Evolutionary conservation across 2,888 invertebrate genomes (phyloP).

Genomic region (Scaptomyza caliginosa): DNA sequence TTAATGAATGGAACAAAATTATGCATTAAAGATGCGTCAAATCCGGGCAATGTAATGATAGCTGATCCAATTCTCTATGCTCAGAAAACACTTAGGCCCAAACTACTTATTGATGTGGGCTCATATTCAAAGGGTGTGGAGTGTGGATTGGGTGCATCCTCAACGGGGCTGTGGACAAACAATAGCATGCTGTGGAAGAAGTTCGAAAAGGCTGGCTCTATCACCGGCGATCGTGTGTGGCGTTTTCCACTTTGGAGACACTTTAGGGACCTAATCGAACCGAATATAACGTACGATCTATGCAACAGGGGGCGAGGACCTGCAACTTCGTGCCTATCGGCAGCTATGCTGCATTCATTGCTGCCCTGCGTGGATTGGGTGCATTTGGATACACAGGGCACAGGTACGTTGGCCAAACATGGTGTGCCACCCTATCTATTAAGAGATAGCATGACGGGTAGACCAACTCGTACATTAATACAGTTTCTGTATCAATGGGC

Average conservation of each 20-base stretch:
- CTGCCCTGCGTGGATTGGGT: slow-evolving; percentile 87
- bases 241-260: slow-evolving; percentile 86
- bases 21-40: slow-evolving; percentile 85
- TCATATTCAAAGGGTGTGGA: slow-evolving; percentile 84
- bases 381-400: slow-evolving; percentile 90
- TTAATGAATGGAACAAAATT: slow-evolving; percentile 85
- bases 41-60: slow-evolving; percentile 90
- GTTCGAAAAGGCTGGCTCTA: slow-evolving; percentile 85
- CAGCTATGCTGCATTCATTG: slow-evolving; percentile 88
- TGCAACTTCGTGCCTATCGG: slow-evolving; percentile 88
- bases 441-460: slow-evolving; percentile 86
- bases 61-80: slow-evolving; percentile 93
- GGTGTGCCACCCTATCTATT: slow-evolving; percentile 87
- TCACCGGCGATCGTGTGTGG: slow-evolving; percentile 87
- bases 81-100: slow-evolving; percentile 86
- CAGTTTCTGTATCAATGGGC: slow-evolving; percentile 84
- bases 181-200: slow-evolving; percentile 85
- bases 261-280: slow-evolving; percentile 73
- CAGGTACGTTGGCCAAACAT: slow-evolving; percentile 86
- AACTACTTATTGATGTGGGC: slow-evolving; percentile 86
- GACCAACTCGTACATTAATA: slow-evolving; percentile 87
- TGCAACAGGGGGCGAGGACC: slow-evolving; percentile 86
- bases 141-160: slow-evolving; percentile 85
- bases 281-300: slow-evolving; percentile 85
- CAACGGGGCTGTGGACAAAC: slow-evolving; percentile 86